Base-by-base conservation (phyloP, 2,888 invertebrate genomes). In the Chamaedrilus cognettii region DNA sequence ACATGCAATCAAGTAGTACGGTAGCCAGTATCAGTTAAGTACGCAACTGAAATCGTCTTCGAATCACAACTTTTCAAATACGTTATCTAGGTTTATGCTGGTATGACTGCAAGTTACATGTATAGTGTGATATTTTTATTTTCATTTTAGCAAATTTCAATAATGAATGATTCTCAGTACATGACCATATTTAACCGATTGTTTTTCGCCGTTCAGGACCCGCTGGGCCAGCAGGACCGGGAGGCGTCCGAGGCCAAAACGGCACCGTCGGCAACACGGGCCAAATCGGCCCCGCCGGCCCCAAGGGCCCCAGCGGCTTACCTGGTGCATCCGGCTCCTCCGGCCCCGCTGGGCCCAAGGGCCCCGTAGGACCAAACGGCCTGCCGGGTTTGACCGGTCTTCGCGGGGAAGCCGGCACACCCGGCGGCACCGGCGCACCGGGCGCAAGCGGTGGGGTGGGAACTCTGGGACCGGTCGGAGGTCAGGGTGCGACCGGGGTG, bases 121-220 rank as follows among this genome's bases (percentile, higher is more conserved):
- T n/a, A n/a, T n/a, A n/a, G n/a, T n/a, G n/a, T n/a, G n/a, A n/a
- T n/a, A n/a, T n/a, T n/a, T n/a, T n/a, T n/a, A n/a, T n/a, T n/a
- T n/a, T n/a, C n/a, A n/a, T n/a, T n/a, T n/a, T n/a, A n/a, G n/a
- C n/a, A n/a, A n/a, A n/a, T n/a, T n/a, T n/a, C n/a, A n/a, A n/a
- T n/a, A n/a, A n/a, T n/a, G n/a, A n/a, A n/a, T n/a, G n/a, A n/a
- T n/a, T n/a, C n/a, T n/a, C n/a, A n/a, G n/a, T n/a, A n/a, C n/a
- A n/a, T n/a, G n/a, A n/a, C n/a, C n/a, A n/a, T n/a, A n/a, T n/a
- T n/a, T n/a, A n/a, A n/a, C n/a, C n/a, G n/a, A n/a, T n/a, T n/a
- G n/a, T n/a, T n/a, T n/a, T n/a, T n/a, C n/a, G 68, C 5, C 23
- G 52, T 26, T n/a, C 65, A 55, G 73, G 74, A 63, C 65, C 64